These are phyloP conservation scores for Girardinus metallicus DNA, from an alignment of 2,797 vertebrate species.

Conservation along the genomic window DNA sequence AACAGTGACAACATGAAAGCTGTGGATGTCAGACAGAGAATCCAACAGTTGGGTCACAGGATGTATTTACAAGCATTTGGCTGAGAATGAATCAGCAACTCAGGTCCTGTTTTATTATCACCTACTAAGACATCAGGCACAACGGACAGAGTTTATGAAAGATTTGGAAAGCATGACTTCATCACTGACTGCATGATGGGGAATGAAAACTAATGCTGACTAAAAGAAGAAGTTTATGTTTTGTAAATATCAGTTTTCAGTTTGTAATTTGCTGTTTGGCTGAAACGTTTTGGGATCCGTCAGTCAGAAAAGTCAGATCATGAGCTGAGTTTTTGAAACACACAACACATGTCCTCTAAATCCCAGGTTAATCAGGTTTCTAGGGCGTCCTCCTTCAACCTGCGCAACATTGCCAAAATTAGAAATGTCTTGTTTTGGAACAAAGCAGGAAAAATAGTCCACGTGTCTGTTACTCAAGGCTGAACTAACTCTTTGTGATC, in stretches of 20 bases:
- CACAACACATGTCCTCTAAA: background rate
- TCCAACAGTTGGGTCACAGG: conserved; percentile 47
- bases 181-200: conserved; percentile 16
- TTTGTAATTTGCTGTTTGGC: background rate
- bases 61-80: conserved; percentile 24
- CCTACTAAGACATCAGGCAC: conserved; percentile 38
- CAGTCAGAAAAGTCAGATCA: too few relatives aligned
- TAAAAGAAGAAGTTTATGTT: background rate
- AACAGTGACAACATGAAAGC: background rate
- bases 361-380: background rate
- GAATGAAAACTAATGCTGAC: conserved; percentile 22
- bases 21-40: background rate
- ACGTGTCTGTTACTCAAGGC: background rate
- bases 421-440: background rate
- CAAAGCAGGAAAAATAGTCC: background rate
- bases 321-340: too few relatives aligned
- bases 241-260: background rate
- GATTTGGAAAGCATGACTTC: conserved; percentile 60
- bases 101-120: conserved; percentile 55
- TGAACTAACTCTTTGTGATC: background rate
- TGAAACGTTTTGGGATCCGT: background rate
- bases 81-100: conserved; percentile 44
- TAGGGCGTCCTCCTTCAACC: background rate
- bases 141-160: conserved; percentile 40
- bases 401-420: background rate